These are phyloP conservation scores for Cacoxenus indagator DNA, from an alignment of 2,888 invertebrate genomes.

Conservation along the genomic window DNA sequence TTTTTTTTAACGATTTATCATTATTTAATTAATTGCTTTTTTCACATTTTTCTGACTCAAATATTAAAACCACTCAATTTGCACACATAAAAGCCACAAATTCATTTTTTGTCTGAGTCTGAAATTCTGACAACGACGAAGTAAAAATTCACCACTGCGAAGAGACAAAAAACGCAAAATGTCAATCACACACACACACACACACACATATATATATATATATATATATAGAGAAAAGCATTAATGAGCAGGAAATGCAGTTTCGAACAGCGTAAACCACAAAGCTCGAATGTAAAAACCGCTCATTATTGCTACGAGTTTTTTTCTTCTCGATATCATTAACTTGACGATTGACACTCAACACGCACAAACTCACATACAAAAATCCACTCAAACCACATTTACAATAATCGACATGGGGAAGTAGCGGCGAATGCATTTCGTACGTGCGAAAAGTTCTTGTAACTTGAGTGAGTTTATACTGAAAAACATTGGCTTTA, in stretches of 20 bases:
- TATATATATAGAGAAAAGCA: background rate
- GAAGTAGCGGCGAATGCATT: background rate
- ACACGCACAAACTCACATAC: background rate
- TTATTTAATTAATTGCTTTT: no score
- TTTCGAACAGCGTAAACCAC: conserved; percentile 36
- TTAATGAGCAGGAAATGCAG: conserved; percentile 60
- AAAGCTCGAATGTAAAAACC: conserved; percentile 40
- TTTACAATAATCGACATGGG: background rate
- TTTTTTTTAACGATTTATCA: background rate
- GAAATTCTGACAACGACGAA: conserved; percentile 3
- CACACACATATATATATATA: conserved; percentile 17
- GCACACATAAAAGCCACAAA: no score
- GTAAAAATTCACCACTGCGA: conserved; percentile 47
- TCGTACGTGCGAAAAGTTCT: no score
- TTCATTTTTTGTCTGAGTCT: background rate
- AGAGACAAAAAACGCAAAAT: conserved; percentile 9
- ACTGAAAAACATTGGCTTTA: no score
- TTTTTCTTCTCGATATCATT: no score
- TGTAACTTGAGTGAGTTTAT: no score
- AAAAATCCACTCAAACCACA: background rate
- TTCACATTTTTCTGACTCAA: no score
- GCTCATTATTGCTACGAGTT: no score
- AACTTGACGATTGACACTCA: background rate
- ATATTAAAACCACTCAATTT: no score
- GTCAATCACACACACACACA: conserved; percentile 22